Evolutionary conservation across 2,888 invertebrate species (phyloP), one percentile per base, ranked within the genome.

Genomic region (Andrena minutula): DNA sequence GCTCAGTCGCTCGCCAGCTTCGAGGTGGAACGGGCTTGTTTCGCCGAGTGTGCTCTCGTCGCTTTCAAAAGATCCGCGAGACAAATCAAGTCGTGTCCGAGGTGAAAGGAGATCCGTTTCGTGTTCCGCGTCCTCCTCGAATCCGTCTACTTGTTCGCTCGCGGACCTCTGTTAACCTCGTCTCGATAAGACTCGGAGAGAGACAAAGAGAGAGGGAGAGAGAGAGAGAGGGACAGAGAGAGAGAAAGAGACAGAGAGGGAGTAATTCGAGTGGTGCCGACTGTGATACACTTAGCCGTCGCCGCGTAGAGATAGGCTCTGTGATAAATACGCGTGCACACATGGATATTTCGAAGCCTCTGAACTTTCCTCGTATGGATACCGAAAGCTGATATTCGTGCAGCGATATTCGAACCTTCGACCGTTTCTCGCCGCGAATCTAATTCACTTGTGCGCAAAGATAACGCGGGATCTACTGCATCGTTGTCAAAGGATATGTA

Each of bases 1-100:
- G 87, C 85, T 91, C 92, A 93, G 93, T 93, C 91, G 91, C 91
- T 92, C 91, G 90, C 88, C 89, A 92, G 89, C 90, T 88, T 86
- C 90, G 89, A 89, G 83, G 85, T 87, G 86, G 80, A 84, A 88
- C 86, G 90, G 88, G 28, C 35, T 12, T 10, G 12, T 76, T 30
- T 47, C n/a, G 10, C n/a, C 20, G 7, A n/a, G 56, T 23, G 68
- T 32, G 5, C 6, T 16, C 58, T 26, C 56, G 75, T 41, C 47
- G 10, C 72, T 56, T 20, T 26, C 6, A 20, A 23, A 58, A 49
- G 2, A 20, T 32, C 26, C 35, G 63, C 49, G 53, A 47, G 56
- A 28, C 65, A 20, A 35, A 51, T 51, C 76, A 53, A 49, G 58
- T 28, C 28, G 64, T 49, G 65, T 35, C 26, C 65, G 51, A 35